These are phyloP conservation scores for Carassius auratus DNA, from an alignment of 2,113 vertebrate genomes.

Conservation along the genomic window DNA sequence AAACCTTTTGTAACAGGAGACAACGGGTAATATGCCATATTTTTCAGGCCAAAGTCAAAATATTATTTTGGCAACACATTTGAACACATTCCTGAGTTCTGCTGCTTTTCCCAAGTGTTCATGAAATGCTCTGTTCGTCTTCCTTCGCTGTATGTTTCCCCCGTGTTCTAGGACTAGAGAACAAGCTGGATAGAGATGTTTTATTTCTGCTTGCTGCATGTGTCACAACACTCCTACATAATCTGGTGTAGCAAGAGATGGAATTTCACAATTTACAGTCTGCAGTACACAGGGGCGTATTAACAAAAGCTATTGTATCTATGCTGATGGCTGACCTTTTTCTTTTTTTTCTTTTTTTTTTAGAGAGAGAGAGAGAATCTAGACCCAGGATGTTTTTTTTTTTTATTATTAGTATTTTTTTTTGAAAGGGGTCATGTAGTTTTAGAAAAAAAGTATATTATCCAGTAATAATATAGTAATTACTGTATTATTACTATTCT, in stretches of 20 bases:
- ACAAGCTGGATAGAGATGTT: constrained; percentile 32
- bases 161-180: background rate
- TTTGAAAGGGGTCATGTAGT: too few relatives aligned
- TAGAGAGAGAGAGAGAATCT: too few relatives aligned
- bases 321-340: background rate
- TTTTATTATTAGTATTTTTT: too few relatives aligned
- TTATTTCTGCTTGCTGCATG: background rate
- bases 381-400: too few relatives aligned
- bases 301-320: constrained; percentile 10
- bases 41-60: background rate
- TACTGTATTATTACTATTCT: background rate
- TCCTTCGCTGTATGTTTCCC: background rate
- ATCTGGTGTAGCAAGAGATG: background rate
- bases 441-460: too few relatives aligned
- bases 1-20: background rate
- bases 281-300: background rate
- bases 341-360: too few relatives aligned
- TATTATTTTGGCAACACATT: background rate
- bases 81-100: constrained; percentile 5
- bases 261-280: constrained; percentile 7
- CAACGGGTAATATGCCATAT: background rate
- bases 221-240: background rate
- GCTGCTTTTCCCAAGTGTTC: background rate
- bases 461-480: background rate
- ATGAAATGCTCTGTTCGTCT: background rate